Percentiles rank a stretch among this genome's conserved stretches.
Evolutionary conservation across 2,888 invertebrate species (phyloP).

Genomic region (Alentia gelatinosa): DNA sequence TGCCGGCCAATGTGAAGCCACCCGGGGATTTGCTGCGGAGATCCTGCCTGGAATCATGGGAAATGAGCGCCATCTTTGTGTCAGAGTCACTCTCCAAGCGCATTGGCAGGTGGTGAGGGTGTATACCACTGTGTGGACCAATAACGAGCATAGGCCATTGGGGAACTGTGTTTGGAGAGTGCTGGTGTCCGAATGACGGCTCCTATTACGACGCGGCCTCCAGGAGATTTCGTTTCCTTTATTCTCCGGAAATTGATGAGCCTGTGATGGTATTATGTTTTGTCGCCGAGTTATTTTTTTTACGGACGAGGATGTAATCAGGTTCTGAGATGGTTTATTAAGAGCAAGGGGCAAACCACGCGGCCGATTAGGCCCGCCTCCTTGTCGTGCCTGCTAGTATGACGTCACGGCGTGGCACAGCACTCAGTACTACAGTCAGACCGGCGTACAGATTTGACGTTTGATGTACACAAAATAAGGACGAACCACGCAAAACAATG

Average conservation of each 20-base stretch:
- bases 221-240: not conserved
- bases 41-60: conserved; percentile 8
- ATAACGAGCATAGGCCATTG: not conserved
- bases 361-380: not conserved
- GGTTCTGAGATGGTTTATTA: not conserved
- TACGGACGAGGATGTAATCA: not conserved
- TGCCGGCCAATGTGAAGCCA: conserved; percentile 5
- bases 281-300: not conserved
- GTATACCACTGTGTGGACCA: not conserved
- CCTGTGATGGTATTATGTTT: conserved; percentile 9
- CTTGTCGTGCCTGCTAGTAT: not conserved
- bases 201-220: not conserved
- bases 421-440: too few species aligned
- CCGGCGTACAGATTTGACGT: too few species aligned
- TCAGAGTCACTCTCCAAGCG: not conserved
- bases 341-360: not conserved
- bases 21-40: conserved; percentile 17
- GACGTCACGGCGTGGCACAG: too few species aligned
- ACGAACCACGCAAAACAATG: too few species aligned
- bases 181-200: not conserved
- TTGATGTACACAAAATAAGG: too few species aligned
- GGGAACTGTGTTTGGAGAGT: not conserved
- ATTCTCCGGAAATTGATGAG: conserved; percentile 20
- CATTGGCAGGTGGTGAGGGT: too few species aligned
- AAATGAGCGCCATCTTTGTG: not conserved